A percentile compares a stretch with the other conserved stretches of the same genome.
phyloP scores from a whole-genome alignment of 2,113 vertebrate species.

The Hipposideros armiger region DNA sequence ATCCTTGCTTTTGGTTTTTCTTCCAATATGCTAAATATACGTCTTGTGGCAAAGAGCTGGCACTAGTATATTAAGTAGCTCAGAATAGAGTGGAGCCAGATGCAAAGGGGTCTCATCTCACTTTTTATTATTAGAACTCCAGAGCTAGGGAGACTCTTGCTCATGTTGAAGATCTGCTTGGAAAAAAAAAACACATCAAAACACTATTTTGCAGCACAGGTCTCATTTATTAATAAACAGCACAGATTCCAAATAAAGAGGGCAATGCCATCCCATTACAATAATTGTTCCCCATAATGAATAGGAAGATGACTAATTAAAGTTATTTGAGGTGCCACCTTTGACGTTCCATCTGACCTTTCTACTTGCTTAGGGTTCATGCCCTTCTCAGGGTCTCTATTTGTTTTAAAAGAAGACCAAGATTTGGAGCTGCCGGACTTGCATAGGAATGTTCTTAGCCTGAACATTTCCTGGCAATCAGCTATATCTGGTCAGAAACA shows the following conservation, averaged over 20 bases:
- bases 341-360: neutral
- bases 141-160: neutral
- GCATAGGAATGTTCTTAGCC: neutral
- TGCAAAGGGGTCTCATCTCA: neutral
- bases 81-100: slow-evolving; percentile 50
- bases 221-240: slow-evolving; percentile 50
- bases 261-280: neutral
- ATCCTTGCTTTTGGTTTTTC: slow-evolving; percentile 71
- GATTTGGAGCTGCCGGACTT: neutral
- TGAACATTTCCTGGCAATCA: slow-evolving; percentile 33
- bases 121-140: neutral
- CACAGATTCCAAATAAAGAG: slow-evolving; percentile 39
- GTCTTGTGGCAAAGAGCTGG: slow-evolving; percentile 69
- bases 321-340: slow-evolving; percentile 34
- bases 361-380: neutral
- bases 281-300: slow-evolving; percentile 22
- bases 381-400: neutral
- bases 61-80: slow-evolving; percentile 40
- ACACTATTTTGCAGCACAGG: neutral
- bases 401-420: slow-evolving; percentile 13
- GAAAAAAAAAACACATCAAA: neutral
- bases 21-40: slow-evolving; percentile 79
- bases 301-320: slow-evolving; percentile 37
- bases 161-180: neutral
- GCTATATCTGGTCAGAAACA: slow-evolving; percentile 25